Evolutionary conservation across 2,888 invertebrate species (phyloP).

Genomic region (Ptilodon capucinus): DNA sequence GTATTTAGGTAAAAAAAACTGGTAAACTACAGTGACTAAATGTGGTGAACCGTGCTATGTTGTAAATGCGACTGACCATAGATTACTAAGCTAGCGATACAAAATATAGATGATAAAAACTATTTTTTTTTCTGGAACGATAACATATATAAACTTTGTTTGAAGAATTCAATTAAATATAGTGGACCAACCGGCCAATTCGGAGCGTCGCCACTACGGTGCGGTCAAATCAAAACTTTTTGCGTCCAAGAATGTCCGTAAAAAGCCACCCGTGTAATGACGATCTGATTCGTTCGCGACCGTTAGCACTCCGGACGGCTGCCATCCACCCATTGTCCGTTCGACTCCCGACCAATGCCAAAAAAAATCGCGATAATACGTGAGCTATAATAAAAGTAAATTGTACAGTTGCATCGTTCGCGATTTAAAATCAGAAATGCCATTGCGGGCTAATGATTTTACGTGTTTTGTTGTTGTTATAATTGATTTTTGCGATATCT

Average conservation of each 20-base stretch:
- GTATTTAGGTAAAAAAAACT: too few relatives aligned
- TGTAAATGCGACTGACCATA: too few relatives aligned
- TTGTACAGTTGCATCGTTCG: not conserved
- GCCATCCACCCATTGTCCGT: constrained; percentile 53
- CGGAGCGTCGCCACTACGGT: constrained; percentile 25
- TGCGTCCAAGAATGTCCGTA: constrained; percentile 54
- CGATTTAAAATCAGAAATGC: constrained; percentile 22
- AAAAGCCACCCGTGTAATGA: constrained; percentile 63
- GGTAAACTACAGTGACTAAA: too few relatives aligned
- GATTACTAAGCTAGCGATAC: too few relatives aligned
- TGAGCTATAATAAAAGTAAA: constrained; percentile 35
- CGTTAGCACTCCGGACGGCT: constrained; percentile 50
- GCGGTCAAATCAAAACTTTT: constrained; percentile 55
- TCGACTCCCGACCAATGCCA: constrained; percentile 44
- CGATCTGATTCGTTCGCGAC: constrained; percentile 55
- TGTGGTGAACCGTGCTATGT: too few relatives aligned
- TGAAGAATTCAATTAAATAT: too few relatives aligned
- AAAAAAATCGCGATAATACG: constrained; percentile 53
- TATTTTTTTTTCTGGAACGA: too few relatives aligned
- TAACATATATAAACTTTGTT: too few relatives aligned
- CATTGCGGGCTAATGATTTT: constrained; percentile 26
- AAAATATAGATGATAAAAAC: too few relatives aligned
- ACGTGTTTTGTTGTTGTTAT: constrained; percentile 26
- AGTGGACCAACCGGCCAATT: constrained; percentile 16
- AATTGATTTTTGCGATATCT: constrained; percentile 9